phyloP scores from a whole-genome alignment of 2,888 invertebrate genomes.

The Loripinus fragilis region DNA sequence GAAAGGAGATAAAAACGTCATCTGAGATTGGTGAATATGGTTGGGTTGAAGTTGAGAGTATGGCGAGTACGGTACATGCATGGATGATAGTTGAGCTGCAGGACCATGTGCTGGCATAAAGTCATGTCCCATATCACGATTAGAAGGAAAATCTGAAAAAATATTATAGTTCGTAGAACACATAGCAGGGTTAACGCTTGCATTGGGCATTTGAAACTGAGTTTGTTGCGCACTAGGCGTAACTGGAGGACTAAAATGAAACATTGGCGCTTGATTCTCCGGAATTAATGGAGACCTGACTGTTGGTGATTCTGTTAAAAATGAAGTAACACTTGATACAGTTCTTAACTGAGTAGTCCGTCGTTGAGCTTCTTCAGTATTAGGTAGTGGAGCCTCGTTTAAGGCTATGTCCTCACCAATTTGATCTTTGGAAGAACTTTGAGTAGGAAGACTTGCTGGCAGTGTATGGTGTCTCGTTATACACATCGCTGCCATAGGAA shows the following conservation, averaged over 20 bases:
- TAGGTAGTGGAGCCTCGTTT: conserved; percentile 20
- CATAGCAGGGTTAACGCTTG: conserved; percentile 50
- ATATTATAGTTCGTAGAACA: conserved; percentile 45
- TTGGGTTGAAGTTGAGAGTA: conserved; percentile 47
- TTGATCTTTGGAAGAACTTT: conserved; percentile 51
- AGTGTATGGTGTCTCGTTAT: conserved; percentile 75
- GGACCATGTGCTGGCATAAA: conserved; percentile 55
- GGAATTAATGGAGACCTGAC: conserved; percentile 39
- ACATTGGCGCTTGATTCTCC: conserved; percentile 50
- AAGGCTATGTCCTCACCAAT: conserved; percentile 21
- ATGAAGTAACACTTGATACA: conserved; percentile 76
- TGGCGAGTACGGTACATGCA: conserved; percentile 56
- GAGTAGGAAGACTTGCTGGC: conserved; percentile 72
- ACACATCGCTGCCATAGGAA: conserved; percentile 85
- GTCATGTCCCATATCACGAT: conserved; percentile 56
- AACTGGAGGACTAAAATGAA: conserved; percentile 58
- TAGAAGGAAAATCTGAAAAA: conserved; percentile 55
- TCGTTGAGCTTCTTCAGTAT: conserved; percentile 19
- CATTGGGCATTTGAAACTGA: conserved; percentile 55
- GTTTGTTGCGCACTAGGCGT: conserved; percentile 41
- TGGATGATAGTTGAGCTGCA: conserved; percentile 62
- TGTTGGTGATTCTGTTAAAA: conserved; percentile 70
- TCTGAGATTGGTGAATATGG: conserved; percentile 51
- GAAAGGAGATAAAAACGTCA: conserved; percentile 68
- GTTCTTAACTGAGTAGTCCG: conserved; percentile 72